Conservation (phyloP, 2,888 invertebrate genomes). For the Erebia aethiops region DNA sequence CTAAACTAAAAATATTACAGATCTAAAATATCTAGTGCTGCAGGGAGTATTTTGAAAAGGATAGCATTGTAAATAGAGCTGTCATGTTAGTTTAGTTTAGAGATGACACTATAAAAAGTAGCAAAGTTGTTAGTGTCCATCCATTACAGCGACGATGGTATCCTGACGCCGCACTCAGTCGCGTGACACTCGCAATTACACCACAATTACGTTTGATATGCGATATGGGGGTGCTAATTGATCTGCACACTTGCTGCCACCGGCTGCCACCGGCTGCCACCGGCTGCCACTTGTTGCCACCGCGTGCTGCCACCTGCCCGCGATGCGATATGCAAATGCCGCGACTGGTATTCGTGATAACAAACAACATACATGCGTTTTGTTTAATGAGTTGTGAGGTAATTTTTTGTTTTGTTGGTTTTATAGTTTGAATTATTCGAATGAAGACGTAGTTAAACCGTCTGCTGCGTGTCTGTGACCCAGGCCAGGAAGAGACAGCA, state of each 20-base stretch:
- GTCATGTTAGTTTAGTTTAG: too few relatives aligned
- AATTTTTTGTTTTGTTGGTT: neutral
- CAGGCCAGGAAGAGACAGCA: too few relatives aligned
- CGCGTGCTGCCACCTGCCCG: neutral
- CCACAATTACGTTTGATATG: constrained; percentile 13
- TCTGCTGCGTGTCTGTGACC: too few relatives aligned
- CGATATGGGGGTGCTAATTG: constrained; percentile 13
- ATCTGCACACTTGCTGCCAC: too few relatives aligned
- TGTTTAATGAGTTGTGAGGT: neutral
- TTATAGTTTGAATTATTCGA: neutral
- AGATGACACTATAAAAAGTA: too few relatives aligned
- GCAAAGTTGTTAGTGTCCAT: too few relatives aligned
- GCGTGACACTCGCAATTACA: neutral
- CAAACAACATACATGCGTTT: neutral
- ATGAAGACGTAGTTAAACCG: too few relatives aligned
- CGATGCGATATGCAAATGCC: constrained; percentile 11
- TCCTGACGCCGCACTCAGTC: neutral
- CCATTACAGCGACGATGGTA: neutral
- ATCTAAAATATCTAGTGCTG: too few relatives aligned
- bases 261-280: neutral
- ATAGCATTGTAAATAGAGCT: too few relatives aligned
- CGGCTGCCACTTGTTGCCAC: neutral
- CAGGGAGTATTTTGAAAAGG: too few relatives aligned
- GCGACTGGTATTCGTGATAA: neutral
- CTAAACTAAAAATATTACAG: too few relatives aligned